Base-by-base conservation (phyloP, 1,140 invertebrate genomes). In the Drosophila lacteicornis region DNA sequence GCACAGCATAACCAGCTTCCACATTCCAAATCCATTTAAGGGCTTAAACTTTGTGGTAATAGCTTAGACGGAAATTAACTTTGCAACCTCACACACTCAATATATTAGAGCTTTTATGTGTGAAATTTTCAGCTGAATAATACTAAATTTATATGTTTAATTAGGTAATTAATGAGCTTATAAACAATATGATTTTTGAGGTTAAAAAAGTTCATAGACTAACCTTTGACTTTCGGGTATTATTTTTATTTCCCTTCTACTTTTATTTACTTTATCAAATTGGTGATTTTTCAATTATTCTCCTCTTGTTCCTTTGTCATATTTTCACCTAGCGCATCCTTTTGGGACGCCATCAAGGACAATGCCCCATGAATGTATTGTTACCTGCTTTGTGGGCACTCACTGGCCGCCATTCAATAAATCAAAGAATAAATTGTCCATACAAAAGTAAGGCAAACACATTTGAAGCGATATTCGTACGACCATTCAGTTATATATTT, bases 351-450 rank as follows among this genome's bases (percentile, higher is more conserved):
- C 47, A 51, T 45, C 47, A 22, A 47, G 63, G 57, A 66, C 57
- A 33, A 13, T 56, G 19, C n/a, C 25, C 22, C 40, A 50, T 50
- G 19, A 71, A 49, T 71, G 38, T 43, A 59, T 70, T 71, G 45
- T 70, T 56, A 6, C 13, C 59, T 47, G 12, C 25, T 42, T 17
- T 42, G 25, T 50, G 58, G 15, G 47, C 4, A 42, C 51, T 38
- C 42, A 65, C 66, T 76, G 62, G 43, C 66, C 62, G 43, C 66
- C 62, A 50, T 83, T 71, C 43, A 58, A 69, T 62, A 71, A 84
- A 87, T 83, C 83, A 80, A 66, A 66, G 67, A 83, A 68, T 80
- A 80, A 77, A 80, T 74, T 79, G 62, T 47, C 53, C 60, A 67
- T 46, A 62, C 17, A 57, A 51, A 43, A 58, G 58, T 51, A 67